These are phyloP conservation scores for Euura saliciscinereae DNA, from an alignment of 1,140 invertebrate species.

Conservation along the genomic window DNA sequence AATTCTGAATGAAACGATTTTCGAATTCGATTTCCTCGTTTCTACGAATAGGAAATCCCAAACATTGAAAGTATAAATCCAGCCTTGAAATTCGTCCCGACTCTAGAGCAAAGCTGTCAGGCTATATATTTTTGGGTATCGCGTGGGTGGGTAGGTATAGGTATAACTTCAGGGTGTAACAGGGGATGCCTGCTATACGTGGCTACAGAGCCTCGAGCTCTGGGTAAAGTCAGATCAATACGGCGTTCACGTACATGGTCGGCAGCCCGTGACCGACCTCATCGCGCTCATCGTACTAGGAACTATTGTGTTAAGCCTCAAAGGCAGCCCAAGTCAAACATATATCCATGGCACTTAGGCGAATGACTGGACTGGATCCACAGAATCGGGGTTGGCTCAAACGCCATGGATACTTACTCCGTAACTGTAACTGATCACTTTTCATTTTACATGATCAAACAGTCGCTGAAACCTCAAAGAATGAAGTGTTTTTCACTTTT, in stretches of 20 bases:
- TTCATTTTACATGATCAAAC: too few relatives aligned
- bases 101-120: not conserved
- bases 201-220: not conserved
- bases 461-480: too few relatives aligned
- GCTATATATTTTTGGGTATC: not conserved
- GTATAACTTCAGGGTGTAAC: not conserved
- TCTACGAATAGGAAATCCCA: too few relatives aligned
- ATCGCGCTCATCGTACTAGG: conserved; percentile 1
- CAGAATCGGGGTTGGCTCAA: too few relatives aligned
- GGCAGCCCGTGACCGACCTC: not conserved
- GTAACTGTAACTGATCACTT: too few relatives aligned
- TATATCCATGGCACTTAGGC: not conserved
- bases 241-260: not conserved
- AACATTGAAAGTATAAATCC: not conserved
- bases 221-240: not conserved
- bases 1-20: too few relatives aligned
- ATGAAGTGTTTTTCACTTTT: too few relatives aligned
- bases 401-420: too few relatives aligned
- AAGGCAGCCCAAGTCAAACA: not conserved
- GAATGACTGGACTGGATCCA: not conserved
- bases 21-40: too few relatives aligned
- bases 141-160: not conserved
- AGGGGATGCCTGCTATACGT: not conserved
- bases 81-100: not conserved
- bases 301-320: conserved; percentile 4